phyloP scores from a whole-genome alignment of 2,113 vertebrate species.

The Sigmodon hispidus region DNA sequence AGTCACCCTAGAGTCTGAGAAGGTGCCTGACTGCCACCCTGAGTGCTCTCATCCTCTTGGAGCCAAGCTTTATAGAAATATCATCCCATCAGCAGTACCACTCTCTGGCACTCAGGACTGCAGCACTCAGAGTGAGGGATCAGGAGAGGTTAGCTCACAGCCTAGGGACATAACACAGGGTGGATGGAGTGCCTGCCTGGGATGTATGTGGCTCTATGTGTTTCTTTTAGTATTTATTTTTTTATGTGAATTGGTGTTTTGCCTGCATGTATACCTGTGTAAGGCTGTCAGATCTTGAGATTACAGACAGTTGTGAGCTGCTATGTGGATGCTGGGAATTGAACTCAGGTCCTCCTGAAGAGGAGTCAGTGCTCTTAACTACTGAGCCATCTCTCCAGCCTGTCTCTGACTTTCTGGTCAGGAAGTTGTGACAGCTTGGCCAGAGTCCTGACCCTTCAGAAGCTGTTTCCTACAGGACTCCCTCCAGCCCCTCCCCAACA shows the following conservation, averaged over 20 bases:
- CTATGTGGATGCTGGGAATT: no score
- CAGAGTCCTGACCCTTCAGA: not conserved
- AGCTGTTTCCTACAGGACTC: not conserved
- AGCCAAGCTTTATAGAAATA: not conserved
- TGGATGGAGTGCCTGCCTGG: not conserved
- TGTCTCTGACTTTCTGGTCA: not conserved
- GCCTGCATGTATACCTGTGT: no score
- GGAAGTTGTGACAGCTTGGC: not conserved
- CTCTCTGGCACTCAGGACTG: not conserved
- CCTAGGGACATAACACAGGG: not conserved
- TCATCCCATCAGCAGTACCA: not conserved
- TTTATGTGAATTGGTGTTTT: no score
- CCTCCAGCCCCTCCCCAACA: rapidly evolving
- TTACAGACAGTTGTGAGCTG: no score
- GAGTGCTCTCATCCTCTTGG: not conserved
- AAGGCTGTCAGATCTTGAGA: no score
- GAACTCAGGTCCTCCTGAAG: no score
- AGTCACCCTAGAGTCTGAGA: not conserved
- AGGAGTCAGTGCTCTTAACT: no score
- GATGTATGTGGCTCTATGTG: not conserved
- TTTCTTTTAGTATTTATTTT: not conserved
- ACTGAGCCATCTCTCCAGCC: no score
- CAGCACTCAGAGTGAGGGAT: not conserved
- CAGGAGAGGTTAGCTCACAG: not conserved
- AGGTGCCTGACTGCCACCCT: not conserved